Base-by-base conservation (phyloP, 64 coral and sea anemone genomes). In the Catalaphyllia jardinei region DNA sequence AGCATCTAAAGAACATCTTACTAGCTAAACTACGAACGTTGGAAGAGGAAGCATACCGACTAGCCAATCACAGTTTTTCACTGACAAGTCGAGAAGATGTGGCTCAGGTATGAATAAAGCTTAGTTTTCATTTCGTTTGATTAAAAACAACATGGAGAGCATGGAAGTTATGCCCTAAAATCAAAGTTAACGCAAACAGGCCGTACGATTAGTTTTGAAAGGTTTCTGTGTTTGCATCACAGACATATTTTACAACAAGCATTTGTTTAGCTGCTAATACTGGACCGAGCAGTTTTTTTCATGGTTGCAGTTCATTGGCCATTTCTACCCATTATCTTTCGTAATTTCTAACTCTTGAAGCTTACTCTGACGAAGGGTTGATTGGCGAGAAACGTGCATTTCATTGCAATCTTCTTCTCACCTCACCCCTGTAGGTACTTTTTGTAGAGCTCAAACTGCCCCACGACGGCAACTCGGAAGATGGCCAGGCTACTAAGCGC, bases 61-160 rank as follows among this genome's bases (percentile, higher is more conserved):
- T 95, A 60, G 97, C 94, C 60, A 95, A 95, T 71, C 97, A 93
- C 52, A 93, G 91, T 73, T 99, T 99, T 63, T 95, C 97, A 59
- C 65, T 99, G 4, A 95, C 94, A 17, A 98, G 95, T 57, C 92
- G 89, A n/a, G 83, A 98, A 62, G 95, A 98, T 39, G 89, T 98
- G 77, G 95, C 92, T 18, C 84, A 60, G 83, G 90, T 92, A 62
- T 78, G 73, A 67, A 8, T 22, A 69, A 69, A 69, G 1, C 22
- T 12, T 33, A 35, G 8, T 33, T 77, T 5, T 52, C 30, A 7
- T 39, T 27, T 20, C 2, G 8, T 25, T 35, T 79, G 16, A 10
- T 79, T 79, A 5, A 46, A 46, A 46, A 46, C 42, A 5, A 5
- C 42, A 0, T 46, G 42, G 42, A 46, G 7, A 8, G 0, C 7